These are phyloP conservation scores for Urocynchramus pylzowi DNA, from an alignment of 2,113 vertebrate genomes.

Conservation along the genomic window DNA sequence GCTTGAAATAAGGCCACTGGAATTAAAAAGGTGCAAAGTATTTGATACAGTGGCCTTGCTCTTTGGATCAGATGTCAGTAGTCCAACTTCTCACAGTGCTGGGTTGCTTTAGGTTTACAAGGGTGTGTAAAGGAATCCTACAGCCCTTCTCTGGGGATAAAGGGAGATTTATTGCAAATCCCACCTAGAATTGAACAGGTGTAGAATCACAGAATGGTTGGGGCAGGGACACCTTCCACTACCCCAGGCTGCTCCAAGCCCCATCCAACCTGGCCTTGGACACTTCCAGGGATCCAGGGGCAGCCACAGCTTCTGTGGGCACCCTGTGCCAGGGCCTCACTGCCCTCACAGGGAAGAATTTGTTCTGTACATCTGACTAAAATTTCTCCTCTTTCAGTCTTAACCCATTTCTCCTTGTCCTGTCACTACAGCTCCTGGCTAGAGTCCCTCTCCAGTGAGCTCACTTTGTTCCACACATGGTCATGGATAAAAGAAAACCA, in stretches of 20 bases:
- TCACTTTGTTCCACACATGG: not conserved
- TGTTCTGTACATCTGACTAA: not conserved
- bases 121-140: not conserved
- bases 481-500: not conserved
- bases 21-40: not conserved
- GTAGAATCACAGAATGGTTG: not conserved
- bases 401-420: not conserved
- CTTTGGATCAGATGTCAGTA: not conserved
- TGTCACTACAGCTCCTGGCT: not conserved
- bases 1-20: not conserved
- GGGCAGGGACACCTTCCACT: not conserved
- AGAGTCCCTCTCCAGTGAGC: not conserved
- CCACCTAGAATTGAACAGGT: not conserved
- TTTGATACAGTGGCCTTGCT: not conserved
- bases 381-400: not conserved
- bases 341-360: not conserved
- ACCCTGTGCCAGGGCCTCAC: accelerated
- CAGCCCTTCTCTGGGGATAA: not conserved
- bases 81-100: not conserved
- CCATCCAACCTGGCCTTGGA: accelerated
- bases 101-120: not conserved
- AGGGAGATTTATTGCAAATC: not conserved
- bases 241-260: accelerated
- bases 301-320: not conserved
- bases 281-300: not conserved